These are phyloP conservation scores for Xylocampa areola DNA, from an alignment of 2,888 invertebrate species.

Conservation along the genomic window DNA sequence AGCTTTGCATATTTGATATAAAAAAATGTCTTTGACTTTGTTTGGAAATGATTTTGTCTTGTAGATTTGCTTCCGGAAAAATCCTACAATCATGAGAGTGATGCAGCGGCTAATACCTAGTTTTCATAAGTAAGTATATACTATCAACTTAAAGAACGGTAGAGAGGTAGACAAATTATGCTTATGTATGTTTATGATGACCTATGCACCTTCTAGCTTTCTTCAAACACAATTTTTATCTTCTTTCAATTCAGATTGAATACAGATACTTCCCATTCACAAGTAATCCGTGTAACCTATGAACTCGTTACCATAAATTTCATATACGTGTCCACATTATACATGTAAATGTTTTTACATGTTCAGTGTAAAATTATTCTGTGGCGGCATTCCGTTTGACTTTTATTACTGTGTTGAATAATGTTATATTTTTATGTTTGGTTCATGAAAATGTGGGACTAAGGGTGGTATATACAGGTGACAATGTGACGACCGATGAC, in stretches of 20 bases:
- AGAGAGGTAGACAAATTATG: too few relatives aligned
- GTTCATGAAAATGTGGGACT: constrained; percentile 64
- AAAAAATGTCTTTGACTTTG: too few relatives aligned
- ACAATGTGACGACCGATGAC: constrained; percentile 3
- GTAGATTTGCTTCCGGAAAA: too few relatives aligned
- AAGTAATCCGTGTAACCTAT: constrained; percentile 62
- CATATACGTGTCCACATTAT: constrained; percentile 71
- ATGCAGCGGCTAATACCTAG: too few relatives aligned
- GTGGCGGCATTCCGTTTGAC: constrained; percentile 82
- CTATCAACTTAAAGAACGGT: too few relatives aligned
- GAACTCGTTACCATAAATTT: constrained; percentile 74
- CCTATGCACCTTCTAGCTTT: constrained; percentile 9
- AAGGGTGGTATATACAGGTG: constrained; percentile 17
- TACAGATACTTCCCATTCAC: constrained; percentile 22
- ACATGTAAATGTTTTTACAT: constrained; percentile 80
- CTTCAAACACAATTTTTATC: constrained; percentile 31
- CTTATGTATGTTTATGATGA: constrained; percentile 1
- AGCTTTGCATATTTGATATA: too few relatives aligned
- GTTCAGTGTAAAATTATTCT: constrained; percentile 82
- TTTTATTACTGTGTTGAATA: constrained; percentile 83
- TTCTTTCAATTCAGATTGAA: constrained; percentile 8
- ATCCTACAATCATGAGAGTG: too few relatives aligned
- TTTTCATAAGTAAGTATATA: too few relatives aligned
- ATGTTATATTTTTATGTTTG: constrained; percentile 83
- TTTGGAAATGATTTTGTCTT: too few relatives aligned